These are phyloP conservation scores for Darwinula stevensoni DNA, from an alignment of 2,888 invertebrate genomes.

Conservation along the genomic window DNA sequence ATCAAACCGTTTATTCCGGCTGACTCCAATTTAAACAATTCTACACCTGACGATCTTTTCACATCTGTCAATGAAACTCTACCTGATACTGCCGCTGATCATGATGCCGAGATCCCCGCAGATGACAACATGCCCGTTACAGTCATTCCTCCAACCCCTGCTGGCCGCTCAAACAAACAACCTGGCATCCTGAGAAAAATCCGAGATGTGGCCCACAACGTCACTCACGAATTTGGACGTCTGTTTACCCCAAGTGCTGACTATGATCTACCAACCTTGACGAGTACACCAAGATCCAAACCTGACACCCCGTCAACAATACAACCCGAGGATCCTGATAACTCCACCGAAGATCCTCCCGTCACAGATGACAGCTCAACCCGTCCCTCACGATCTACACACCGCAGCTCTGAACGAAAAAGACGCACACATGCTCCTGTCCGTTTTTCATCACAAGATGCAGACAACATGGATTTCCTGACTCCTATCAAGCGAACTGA, in stretches of 20 bases:
- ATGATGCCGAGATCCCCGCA: slow-evolving; percentile 1
- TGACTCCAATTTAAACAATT: slow-evolving; percentile 2
- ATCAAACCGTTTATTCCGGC: slow-evolving; percentile 1
- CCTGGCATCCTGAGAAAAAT: slow-evolving; percentile 1
- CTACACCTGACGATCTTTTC: slow-evolving; percentile 2
- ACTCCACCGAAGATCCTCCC: slow-evolving; percentile 2
- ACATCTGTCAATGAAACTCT: neutral
- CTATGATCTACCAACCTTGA: slow-evolving; percentile 2
- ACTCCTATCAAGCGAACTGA: slow-evolving; percentile 1
- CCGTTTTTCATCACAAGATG: slow-evolving; percentile 2
- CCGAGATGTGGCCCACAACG: slow-evolving; percentile 1
- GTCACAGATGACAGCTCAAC: slow-evolving; percentile 2
- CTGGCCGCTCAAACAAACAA: slow-evolving; percentile 2
- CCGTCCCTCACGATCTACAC: slow-evolving; percentile 2
- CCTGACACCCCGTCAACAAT: slow-evolving; percentile 2
- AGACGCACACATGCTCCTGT: slow-evolving; percentile 1
- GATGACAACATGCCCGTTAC: slow-evolving; percentile 2
- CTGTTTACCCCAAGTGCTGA: slow-evolving; percentile 1
- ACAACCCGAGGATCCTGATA: slow-evolving; percentile 2
- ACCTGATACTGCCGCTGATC: slow-evolving; percentile 2
- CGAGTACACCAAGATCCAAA: slow-evolving; percentile 2
- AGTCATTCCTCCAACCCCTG: slow-evolving; percentile 2
- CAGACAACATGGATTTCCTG: slow-evolving; percentile 2
- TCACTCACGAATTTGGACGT: slow-evolving; percentile 2
- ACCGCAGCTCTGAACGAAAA: slow-evolving; percentile 2